Base-by-base conservation (phyloP, 2,888 invertebrate genomes). In the Watsonalla cultraria region DNA sequence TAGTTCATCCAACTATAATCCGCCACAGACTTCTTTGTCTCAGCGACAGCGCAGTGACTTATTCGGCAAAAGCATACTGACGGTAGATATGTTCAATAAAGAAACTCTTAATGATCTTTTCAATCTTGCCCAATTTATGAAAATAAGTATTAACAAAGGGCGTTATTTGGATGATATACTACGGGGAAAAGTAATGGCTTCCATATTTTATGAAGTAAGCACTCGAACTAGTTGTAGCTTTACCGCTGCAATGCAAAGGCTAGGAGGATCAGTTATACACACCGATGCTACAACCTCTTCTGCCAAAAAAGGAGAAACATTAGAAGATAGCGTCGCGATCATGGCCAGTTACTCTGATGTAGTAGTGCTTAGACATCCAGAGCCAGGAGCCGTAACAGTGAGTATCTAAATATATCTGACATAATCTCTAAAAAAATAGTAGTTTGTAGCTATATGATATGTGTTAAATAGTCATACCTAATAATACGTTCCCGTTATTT, bases 171-270 rank as follows among this genome's bases (percentile, higher is more conserved):
- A 97, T 78, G 96, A 98, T 74, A 93, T 98, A 60, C 86, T 98
- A 45, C 94, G 94, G 80, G 98, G 98, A 46, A 98, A 98, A 91
- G 92, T 99, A 5, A 96, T 99, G 97, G 96, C 98, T 5, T 97
- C 96, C 0, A 94, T 99, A 76, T 99, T 99, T 85, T 99, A 98
- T 84, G 99, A 99, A 92, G 98, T 95, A 0, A 99, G 98, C 78
- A 99, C 99, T 0, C 92, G 99, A 58, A 99, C 99, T 0, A 95
- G 96, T 69, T 97, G 97, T 80, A 99, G 99, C 78, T 99, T 99
- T 89, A 93, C 97, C 0, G 97, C 97, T 0, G 99, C 99, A 0
- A 99, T 99, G 98, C 96, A 97, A 79, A 92, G 99, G 60, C 92
- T 99, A 6, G 99, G 99, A 7, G 99, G 99, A 0, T 93, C 94